Evolutionary conservation across 2,797 vertebrate genomes (phyloP).

Genomic region (Champsocephalus esox): DNA sequence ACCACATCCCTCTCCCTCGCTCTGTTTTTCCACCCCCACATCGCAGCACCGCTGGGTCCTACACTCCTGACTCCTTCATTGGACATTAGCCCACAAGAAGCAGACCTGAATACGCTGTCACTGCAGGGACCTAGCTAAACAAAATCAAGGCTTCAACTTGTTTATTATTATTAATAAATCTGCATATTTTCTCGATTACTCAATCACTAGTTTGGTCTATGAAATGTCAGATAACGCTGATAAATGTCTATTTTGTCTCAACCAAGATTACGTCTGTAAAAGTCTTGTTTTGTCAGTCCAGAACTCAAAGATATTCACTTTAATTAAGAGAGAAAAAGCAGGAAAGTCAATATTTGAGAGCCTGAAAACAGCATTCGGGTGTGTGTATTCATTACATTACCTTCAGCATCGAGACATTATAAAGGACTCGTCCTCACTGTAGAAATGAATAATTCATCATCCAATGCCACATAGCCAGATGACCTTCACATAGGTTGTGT

Average conservation of each 20-base stretch:
- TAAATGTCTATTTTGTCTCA: too few species aligned
- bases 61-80: constrained; percentile 46
- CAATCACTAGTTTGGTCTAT: too few species aligned
- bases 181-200: too few species aligned
- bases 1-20: constrained; percentile 57
- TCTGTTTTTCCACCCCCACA: constrained; percentile 73
- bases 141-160: too few species aligned
- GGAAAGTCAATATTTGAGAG: too few species aligned
- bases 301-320: too few species aligned
- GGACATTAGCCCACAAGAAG: constrained; percentile 55
- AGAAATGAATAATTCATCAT: constrained; percentile 50
- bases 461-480: constrained; percentile 35
- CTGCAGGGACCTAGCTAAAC: constrained; percentile 10
- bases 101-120: constrained; percentile 38
- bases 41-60: constrained; percentile 68
- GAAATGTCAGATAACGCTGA: too few species aligned
- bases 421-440: constrained; percentile 23
- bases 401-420: constrained; percentile 3
- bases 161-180: too few species aligned
- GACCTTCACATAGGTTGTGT: constrained; percentile 39
- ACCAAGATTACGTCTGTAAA: too few species aligned
- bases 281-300: too few species aligned
- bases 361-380: background rate
- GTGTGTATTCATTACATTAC: background rate
- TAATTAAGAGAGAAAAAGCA: too few species aligned